A percentile compares a stretch with the other conserved stretches of the same genome.
Conservation (phyloP, 2,888 invertebrate species). For the Anoncus sp. region DNA sequence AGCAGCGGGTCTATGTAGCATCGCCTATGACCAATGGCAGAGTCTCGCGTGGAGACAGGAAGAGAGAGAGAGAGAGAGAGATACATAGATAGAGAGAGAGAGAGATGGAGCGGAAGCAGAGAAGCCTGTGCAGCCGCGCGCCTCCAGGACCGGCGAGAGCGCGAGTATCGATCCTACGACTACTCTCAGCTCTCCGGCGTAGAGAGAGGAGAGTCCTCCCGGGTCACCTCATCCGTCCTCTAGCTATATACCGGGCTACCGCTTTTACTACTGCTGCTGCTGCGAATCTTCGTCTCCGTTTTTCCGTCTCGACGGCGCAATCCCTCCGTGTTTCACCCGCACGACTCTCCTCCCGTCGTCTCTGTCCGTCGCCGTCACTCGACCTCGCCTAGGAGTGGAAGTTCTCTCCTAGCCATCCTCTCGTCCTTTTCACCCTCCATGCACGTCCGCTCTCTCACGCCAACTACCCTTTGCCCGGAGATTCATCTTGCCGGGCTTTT, state of each 20-base stretch:
- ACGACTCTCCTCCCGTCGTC: constrained; percentile 52
- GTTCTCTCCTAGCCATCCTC: constrained; percentile 36
- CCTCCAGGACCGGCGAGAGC: constrained; percentile 52
- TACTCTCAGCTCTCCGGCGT: constrained; percentile 61
- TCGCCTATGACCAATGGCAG: constrained; percentile 82
- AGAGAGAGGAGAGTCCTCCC: constrained; percentile 70
- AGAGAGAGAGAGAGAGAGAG: constrained; percentile 27
- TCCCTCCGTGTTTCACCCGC: constrained; percentile 51
- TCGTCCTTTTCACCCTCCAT: constrained; percentile 55
- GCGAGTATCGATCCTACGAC: constrained; percentile 62
- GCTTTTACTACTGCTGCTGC: constrained; percentile 54
- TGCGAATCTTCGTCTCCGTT: constrained; percentile 73
- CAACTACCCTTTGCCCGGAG: constrained; percentile 61
- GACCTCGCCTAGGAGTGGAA: constrained; percentile 49
- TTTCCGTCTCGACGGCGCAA: constrained; percentile 64
- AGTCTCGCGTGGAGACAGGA: constrained; percentile 77
- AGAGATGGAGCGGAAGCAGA: constrained; percentile 32
- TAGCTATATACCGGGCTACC: constrained; percentile 53
- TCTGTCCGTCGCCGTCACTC: constrained; percentile 61
- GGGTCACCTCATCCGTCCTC: constrained; percentile 79
- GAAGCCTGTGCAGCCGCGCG: constrained; percentile 60
- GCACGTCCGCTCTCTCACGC: constrained; percentile 52
- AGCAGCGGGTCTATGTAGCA: constrained; percentile 78
- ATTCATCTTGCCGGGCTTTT: constrained; percentile 62
- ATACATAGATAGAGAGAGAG: no score